phyloP scores from a whole-genome alignment of 2,888 invertebrate species.

The Polydesmus complanatus region DNA sequence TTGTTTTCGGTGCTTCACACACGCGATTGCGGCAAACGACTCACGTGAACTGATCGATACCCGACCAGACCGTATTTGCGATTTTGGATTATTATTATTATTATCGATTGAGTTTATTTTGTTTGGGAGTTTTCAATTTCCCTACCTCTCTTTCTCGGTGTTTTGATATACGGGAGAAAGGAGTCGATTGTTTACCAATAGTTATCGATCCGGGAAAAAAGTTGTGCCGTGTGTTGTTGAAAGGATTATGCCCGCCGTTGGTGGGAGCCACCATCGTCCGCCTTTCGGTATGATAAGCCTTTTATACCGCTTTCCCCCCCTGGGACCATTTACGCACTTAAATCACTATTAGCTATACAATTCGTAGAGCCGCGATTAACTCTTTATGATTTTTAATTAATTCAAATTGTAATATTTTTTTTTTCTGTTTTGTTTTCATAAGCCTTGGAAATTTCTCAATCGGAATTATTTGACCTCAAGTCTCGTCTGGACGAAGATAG shows the following conservation, averaged over 20 bases:
- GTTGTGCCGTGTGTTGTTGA: neutral
- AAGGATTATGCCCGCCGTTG: neutral
- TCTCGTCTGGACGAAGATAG: constrained; percentile 33
- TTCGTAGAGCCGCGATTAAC: too few relatives aligned
- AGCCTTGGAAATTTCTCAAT: constrained; percentile 33
- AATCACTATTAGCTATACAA: too few relatives aligned
- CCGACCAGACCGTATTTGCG: too few relatives aligned
- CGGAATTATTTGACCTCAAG: constrained; percentile 36
- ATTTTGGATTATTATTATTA: neutral
- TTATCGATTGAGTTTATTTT: neutral
- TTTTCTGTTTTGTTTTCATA: constrained; percentile 3
- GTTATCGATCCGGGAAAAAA: neutral
- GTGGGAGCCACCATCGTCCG: neutral
- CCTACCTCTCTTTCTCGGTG: neutral
- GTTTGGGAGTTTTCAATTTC: neutral
- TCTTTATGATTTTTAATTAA: neutral
- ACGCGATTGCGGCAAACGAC: too few relatives aligned
- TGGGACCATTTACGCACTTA: too few relatives aligned
- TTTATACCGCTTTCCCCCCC: neutral
- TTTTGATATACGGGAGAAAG: neutral
- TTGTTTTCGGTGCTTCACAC: too few relatives aligned
- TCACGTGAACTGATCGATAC: too few relatives aligned
- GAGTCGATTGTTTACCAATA: neutral
- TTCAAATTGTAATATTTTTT: constrained; percentile 6
- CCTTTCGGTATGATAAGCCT: neutral